Base-by-base conservation (phyloP, 37 sponge, comb jelly and placozoan genomes). In the Petrosia ficiformis region DNA sequence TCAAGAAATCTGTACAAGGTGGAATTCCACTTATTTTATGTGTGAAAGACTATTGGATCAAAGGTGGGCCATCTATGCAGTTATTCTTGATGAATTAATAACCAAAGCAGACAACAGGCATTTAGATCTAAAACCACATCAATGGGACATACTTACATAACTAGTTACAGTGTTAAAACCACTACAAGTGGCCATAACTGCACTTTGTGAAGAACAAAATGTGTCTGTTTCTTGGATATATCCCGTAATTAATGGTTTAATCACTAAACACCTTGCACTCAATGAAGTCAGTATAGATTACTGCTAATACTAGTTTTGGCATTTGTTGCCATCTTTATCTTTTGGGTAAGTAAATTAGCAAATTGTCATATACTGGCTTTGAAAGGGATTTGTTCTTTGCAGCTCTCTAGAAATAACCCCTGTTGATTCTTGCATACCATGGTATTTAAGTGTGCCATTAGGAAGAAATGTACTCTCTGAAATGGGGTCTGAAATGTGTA, bases 1-100 rank as follows among this genome's bases (percentile, higher is more conserved):
- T 32, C 75, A 74, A 38, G 59, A 74, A 56, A 33, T 73, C 28
- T 42, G 57, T n/a, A 73, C 54, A 28, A 28, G 74, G 22, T 73
- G 74, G 74, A 73, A 73, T 34, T 73, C 74, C 19, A 73, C 58
- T 35, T 74, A 57, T 34, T 74, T 30, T 25, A 74, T 74, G 75
- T 11, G 56, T 31, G 75, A 74, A n/a, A 2, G 75, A 6, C 60
- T 74, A 2, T 3, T 57, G 3, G 75, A 74, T 4, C 75, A 57
- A 36, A 32, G 75, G 4, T 54, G 59, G 60, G 39, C 29, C 26
- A 56, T 74, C 10, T 35, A 26, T 11, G 75, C 75, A 26, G 75
- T 74, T 19, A 43, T 74, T 3, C 39, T 4, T 26, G 75, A 74
- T 33, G 10, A 26, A 5, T 11, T 2, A 34, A 39, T 25, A 2